Evolutionary conservation across 2,113 vertebrate genomes (phyloP), one percentile per base, ranked within the genome.

Genomic region (Brienomyrus brachyistius): DNA sequence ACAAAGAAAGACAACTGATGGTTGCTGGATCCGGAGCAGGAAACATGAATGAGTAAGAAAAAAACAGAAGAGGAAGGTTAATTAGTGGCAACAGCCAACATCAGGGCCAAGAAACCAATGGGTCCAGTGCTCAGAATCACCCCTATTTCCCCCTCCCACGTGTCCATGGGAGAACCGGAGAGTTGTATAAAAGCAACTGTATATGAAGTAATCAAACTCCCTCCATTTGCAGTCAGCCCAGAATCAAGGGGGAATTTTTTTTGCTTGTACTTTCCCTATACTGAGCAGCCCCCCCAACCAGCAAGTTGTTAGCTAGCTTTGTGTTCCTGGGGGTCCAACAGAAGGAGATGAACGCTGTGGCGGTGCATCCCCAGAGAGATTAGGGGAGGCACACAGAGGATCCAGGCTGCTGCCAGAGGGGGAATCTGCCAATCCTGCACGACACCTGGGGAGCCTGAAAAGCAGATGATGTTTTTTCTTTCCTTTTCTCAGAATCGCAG

Each of bases 191-290:
- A 70, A 47, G 40, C 40, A 88, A 15, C 35, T 13, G 23, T 21
- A n/a, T 62, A 88, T 74, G 23, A 88, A 70, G 62, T 48, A 70
- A 70, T 70, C 19, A 90, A 70, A 62, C 83, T 90, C 43, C 80
- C 27, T 90, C 77, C 51, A 27, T 90, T 90, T 90, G 83, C 89
- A 86, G 82, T 31, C 56, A 66, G 82, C 23, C 40, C 82, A 84
- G 35, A 84, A 23, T 23, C 19, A 84, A 45, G 40, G 17, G 87
- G 45, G 74, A 2, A 48, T 23, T 48, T 48, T 21, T 86, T 83
- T 83, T 83, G 15, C 47, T 45, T 40, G 27, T 87, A 87, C 86
- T 87, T 87, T 56, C 59, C 31, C 51, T 56, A 54, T 43, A 27
- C 40, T 54, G 17, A 88, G 21, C 27, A 59, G 85, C 86, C 62